Base-by-base conservation (phyloP, 2,888 invertebrate genomes). In the Tipula lateralis region DNA sequence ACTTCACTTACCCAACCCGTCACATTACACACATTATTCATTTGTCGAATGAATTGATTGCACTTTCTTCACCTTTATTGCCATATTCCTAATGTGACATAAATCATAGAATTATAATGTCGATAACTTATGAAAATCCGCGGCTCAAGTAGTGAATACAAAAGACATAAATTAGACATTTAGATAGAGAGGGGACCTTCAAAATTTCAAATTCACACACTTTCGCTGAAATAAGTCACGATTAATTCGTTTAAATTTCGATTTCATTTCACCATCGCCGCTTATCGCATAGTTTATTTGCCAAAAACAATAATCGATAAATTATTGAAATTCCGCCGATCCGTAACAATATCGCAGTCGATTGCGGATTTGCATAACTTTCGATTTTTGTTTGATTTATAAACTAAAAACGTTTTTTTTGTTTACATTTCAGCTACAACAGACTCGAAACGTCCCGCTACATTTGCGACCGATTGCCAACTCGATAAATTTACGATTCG, bases 401-500 rank as follows among this genome's bases (percentile, higher is more conserved):
- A 19, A 66, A 50, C 29, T 30, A 29, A 82, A n/a, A 80, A 30
- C 9, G 6, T 30, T 30, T n/a, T 44, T 44, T 44, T 5, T 44
- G 3, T 44, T 44, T 16, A n/a, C 44, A 85, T 87, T 88, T 34
- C 87, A 94, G 93, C 91, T 94, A 84, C 95, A 95, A 89, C 95
- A 95, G 91, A 93, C 93, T 84, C 92, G 93, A 16, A 91, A 92
- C 83, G 92, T 95, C 89, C 94, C 94, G 85, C 90, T 93, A 2
- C 93, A 94, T 0, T 90, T 96, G 32, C 92, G 95, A 39, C 93
- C 94, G 0, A 90, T 96, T 84, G 95, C 95, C 89, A 93, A 94
- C 39, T 92, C 93, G 87, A 92, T 94, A 81, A 95, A 94, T 88
- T 91, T 95, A 7, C 92, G 94, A 85, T 94, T 95, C 92, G 92